Base-by-base conservation (phyloP, 2,113 vertebrate species). In the Aldabrachelys gigantea region DNA sequence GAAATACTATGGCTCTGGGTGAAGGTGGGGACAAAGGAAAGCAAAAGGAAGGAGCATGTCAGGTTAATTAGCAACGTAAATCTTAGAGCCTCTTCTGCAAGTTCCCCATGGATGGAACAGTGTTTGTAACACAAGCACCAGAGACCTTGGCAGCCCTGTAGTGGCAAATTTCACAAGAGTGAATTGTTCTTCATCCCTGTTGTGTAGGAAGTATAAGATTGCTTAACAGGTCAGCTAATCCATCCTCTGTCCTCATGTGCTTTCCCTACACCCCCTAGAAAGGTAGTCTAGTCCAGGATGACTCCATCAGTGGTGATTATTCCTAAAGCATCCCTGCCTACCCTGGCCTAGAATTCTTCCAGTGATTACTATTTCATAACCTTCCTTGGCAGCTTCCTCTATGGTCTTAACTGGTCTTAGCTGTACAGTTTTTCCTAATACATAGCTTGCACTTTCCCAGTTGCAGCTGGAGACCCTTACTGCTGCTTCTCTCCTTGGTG, bases 251-350 rank as follows among this genome's bases (percentile, higher is more conserved):
- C 19, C 54, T 56, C 25, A 9, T 16, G 5, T 49, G 9, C 75
- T 13, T 4, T 2, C 0, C 17, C 4, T 5, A 38, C 5, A 21
- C n/a, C 6, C 7, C 21, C 65, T 38, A 38, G 35, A 38, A 38
- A 72, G n/a, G 65, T 69, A 10, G n/a, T 38, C 65, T 72, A 22
- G 19, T 35, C 35, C n/a, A 38, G 65, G 65, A 10, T 72, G 65
- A 2, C 52, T 14, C 11, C 1, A 8, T 5, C 14, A 2, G 56
- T 9, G 4, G 5, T 1, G 8, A 0, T 72, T 1, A 0, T 1
- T n/a, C 14, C 35, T 52, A 12, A 41, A 52, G 8, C 8, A 6
- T 47, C 21, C 24, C 69, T 35, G 5, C 9, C 10, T 13, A 24
- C 21, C 19, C 2, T 16, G 65, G 17, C 3, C 1, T 3, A 52